Base-by-base conservation (phyloP, 2,113 vertebrate genomes). In the Misgurnus anguillicaudatus region DNA sequence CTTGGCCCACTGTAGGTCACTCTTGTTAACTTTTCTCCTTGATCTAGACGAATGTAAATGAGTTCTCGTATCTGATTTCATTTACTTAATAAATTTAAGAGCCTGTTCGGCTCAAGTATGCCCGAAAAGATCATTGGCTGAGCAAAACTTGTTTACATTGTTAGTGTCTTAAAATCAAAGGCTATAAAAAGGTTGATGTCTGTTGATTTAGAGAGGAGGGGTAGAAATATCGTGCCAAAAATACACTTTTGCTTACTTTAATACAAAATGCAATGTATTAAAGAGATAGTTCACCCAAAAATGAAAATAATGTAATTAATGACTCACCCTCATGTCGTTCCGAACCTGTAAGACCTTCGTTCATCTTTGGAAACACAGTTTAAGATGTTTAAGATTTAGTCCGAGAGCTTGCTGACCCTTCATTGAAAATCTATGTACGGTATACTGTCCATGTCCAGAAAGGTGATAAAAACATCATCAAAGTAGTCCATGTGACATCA, bases 51-150 rank as follows among this genome's bases (percentile, higher is more conserved):
- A 89, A 91, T 87, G 87, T 84, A 82, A 79, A 62, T 77, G 76
- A 21, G 78, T 84, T 87, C 86, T 86, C 87, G 85, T 88, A 81
- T 87, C 88, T 92, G 87, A 92, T 93, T 87, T 90, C 86, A 92
- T 93, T 91, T 89, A 80, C 89, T 86, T 89, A 91, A 93, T 87
- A 86, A 87, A 89, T 93, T 92, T 88, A 91, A 86, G 81, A 90
- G 89, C 82, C 90, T 87, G 90, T 89, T 88, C 89, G 83, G 48
- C 73, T 85, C 89, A 87, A 86, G 90, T 89, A 86, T 85, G 81
- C 87, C 83, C 85, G 77, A 87, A 90, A 86, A 86, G 83, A 89
- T 85, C 78, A 82, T 78, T 69, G 70, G 87, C 85, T 78, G 64
- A 77, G 82, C 75, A 39, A 79, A 86, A 89, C 84, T 84, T 88